Conservation (phyloP, 2,888 invertebrate species). For the Sinhomidia bicolor region DNA sequence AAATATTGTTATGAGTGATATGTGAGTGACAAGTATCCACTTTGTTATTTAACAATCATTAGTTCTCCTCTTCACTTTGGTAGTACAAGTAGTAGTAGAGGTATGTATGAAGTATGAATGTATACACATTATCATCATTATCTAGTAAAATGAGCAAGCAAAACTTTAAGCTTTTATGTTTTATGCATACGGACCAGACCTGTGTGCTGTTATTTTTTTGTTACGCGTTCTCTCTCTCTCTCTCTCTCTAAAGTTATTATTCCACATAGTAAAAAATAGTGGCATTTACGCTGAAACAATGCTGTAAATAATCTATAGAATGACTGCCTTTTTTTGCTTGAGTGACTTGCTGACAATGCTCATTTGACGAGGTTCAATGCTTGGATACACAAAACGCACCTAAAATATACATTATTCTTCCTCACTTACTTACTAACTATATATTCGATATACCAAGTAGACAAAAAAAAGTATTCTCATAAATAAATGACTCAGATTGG, state of each 20-base stretch:
- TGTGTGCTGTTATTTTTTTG: too few relatives aligned
- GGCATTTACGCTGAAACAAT: slow-evolving; percentile 52
- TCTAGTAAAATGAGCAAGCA: not conserved
- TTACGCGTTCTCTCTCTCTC: too few relatives aligned
- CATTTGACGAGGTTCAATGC: slow-evolving; percentile 57
- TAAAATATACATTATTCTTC: not conserved
- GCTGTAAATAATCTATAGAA: slow-evolving; percentile 66
- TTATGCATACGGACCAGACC: not conserved
- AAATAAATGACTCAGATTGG: slow-evolving; percentile 58
- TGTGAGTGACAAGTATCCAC: slow-evolving; percentile 66
- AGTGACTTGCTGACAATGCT: slow-evolving; percentile 67
- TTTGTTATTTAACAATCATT: slow-evolving; percentile 64
- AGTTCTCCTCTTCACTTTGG: not conserved
- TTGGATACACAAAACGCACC: slow-evolving; percentile 18
- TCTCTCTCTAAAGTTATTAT: not conserved
- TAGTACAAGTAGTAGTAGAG: not conserved
- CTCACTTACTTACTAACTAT: not conserved
- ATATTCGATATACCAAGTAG: not conserved
- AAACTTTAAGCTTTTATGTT: not conserved
- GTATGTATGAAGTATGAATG: not conserved
- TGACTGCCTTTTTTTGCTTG: slow-evolving; percentile 60
- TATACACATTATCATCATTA: not conserved
- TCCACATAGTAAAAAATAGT: slow-evolving; percentile 21
- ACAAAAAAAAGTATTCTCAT: not conserved
- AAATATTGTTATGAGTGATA: slow-evolving; percentile 70